Evolutionary conservation across 2,888 invertebrate genomes (phyloP), one percentile per base, ranked within the genome.

Genomic region (Apotomis turbidana): DNA sequence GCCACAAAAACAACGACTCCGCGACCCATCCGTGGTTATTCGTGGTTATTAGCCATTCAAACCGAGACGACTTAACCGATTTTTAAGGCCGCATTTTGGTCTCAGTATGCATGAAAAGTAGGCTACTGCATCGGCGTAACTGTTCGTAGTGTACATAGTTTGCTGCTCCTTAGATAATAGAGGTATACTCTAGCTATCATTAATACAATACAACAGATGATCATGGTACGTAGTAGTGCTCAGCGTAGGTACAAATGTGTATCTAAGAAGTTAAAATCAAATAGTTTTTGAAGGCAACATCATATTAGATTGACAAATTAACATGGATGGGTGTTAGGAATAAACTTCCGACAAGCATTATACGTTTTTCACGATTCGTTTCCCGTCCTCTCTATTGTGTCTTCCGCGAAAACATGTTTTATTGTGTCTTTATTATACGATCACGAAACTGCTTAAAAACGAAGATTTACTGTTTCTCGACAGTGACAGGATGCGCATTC

Each of bases 271-370:
- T 70, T 70, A 68, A 27, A 71, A 68, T 73, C 70, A 74, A 71
- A 74, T 63, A 74, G 70, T 71, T 70, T 75, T 69, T 76, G 80
- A 81, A 80, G 81, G 79, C 72, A 72, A 79, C 67, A 67, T 71
- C 57, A 75, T 80, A 79, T 81, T 80, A 77, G 78, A 75, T 78
- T 79, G 78, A 79, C 80, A 80, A 81, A 82, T 84, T 77, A 74
- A 78, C 72, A 76, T 63, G 66, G 71, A 76, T 63, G 66, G 71
- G 68, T 59, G 63, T 52, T 49, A 71, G 79, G 78, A 81, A 78
- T 76, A 76, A 80, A 79, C 83, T 84, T 83, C 85, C 85, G 83
- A 73, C 83, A 79, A 74, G 70, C 54, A 67, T 78, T 73, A 78
- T 78, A 68, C 74, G 68, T 76, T 68, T 74, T 76, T 73, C 79